These are phyloP conservation scores for Cardinalis cardinalis DNA, from an alignment of 2,113 vertebrate genomes.

Conservation along the genomic window DNA sequence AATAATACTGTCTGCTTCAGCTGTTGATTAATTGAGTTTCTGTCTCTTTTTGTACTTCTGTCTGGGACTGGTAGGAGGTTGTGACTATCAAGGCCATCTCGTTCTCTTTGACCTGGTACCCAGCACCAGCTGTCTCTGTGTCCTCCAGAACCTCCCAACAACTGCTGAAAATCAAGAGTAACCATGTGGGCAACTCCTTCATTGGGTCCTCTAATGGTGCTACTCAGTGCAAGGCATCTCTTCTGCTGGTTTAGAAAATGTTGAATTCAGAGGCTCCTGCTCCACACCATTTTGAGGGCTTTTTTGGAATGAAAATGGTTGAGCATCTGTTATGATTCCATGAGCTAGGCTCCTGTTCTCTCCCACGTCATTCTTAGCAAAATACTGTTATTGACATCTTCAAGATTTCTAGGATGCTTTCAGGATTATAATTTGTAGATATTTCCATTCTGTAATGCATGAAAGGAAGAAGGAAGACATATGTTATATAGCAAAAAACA, in stretches of 20 bases:
- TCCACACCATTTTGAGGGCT: background rate
- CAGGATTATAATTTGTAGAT: background rate
- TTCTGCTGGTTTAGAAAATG: background rate
- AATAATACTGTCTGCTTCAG: background rate
- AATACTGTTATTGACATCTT: background rate
- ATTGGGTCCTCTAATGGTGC: background rate
- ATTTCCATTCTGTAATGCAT: background rate
- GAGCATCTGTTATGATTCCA: background rate
- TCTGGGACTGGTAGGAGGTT: background rate
- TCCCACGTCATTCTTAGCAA: background rate
- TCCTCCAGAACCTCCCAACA: background rate
- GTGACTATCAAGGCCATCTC: background rate
- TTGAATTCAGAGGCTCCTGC: background rate
- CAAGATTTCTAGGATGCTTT: background rate
- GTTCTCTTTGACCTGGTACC: background rate
- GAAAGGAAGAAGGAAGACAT: background rate
- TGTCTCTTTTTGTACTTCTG: background rate
- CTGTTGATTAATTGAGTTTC: background rate
- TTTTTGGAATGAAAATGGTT: background rate
- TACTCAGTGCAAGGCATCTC: background rate
- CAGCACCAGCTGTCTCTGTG: background rate
- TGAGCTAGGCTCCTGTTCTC: background rate
- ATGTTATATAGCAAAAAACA: background rate
- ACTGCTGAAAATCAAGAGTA: background rate
- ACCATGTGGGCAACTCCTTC: background rate